Evolutionary conservation across 2,113 vertebrate genomes (phyloP).

Genomic region (Serilophus lunatus): DNA sequence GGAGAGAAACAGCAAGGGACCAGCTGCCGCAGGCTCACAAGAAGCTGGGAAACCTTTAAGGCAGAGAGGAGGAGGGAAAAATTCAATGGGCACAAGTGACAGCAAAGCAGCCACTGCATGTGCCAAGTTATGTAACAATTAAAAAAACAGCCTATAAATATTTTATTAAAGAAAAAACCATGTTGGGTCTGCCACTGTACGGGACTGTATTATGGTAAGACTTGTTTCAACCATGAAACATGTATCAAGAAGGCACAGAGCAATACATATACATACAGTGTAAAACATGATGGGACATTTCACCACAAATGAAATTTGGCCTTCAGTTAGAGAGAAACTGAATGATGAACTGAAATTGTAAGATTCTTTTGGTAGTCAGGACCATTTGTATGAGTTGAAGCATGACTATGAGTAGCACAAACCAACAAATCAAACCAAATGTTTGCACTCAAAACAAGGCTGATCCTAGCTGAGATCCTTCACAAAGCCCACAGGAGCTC

Average conservation of each 20-base stretch:
- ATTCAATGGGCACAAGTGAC: background rate
- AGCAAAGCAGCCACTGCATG: background rate
- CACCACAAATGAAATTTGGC: fast-evolving
- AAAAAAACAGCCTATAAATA: background rate
- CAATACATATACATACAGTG: background rate
- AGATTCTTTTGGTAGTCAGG: background rate
- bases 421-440: background rate
- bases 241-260: background rate
- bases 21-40: fast-evolving
- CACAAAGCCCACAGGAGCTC: background rate
- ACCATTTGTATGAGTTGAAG: background rate
- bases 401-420: background rate
- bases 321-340: background rate
- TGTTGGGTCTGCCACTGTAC: background rate
- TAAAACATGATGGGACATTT: background rate
- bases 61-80: background rate
- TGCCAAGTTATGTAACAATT: background rate
- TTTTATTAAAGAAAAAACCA: background rate
- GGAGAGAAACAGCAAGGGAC: background rate
- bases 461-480: background rate
- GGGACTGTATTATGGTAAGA: background rate
- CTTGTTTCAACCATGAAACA: background rate
- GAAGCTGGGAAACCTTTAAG: background rate
- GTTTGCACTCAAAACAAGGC: no score
- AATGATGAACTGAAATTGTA: background rate